Base-by-base conservation (phyloP, 92 coral and sea anemone species). In the Zoanthus sansibaricus region DNA sequence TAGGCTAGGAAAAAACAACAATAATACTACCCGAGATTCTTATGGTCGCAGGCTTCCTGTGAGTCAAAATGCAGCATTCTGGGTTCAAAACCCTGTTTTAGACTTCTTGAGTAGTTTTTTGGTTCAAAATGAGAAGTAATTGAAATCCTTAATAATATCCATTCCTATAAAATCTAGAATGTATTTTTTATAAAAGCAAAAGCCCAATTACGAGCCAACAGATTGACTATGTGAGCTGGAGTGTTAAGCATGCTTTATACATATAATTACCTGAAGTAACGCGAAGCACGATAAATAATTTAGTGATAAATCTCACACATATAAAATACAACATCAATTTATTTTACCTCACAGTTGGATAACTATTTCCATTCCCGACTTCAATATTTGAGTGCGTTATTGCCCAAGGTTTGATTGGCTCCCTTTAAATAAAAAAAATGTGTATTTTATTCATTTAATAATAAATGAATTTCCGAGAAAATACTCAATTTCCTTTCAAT, bases 361-460 rank as follows among this genome's bases (percentile, higher is more conserved):
- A 80, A 21, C 21, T 66, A 74, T 44, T 66, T 84, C 86, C 79
- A 46, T 79, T 83, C 18, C 55, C 33, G 69, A 91, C 92, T 84
- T 89, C 98, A 42, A 94, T 83, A 72, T 93, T 87, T 25, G 98
- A 94, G 83, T 94, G 98, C 3, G 98, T 94, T 52, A 94, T 93
- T 16, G 94, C 92, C 98, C 96, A 94, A 4, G 92, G 89, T 77
- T 80, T 84, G 5, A 49, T 86, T 31, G 92, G 66, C 44, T 75
- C 87, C 42, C 98, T 94, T 68, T 44, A 79, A 25, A 82, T 31
- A 69, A n/a, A 42, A 86, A 78, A 33, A 64, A 15, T 55, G 82
- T 33, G 82, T 45, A 46, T 69, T 21, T 16, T 47, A 10, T 16
- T 64, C 15, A 9, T 48, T 47, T 33, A 31, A 7, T 9, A 16